A percentile compares a stretch with the other conserved stretches of the same genome.
phyloP scores from a whole-genome alignment of 2,113 vertebrate genomes.

The Neogobius melanostomus region DNA sequence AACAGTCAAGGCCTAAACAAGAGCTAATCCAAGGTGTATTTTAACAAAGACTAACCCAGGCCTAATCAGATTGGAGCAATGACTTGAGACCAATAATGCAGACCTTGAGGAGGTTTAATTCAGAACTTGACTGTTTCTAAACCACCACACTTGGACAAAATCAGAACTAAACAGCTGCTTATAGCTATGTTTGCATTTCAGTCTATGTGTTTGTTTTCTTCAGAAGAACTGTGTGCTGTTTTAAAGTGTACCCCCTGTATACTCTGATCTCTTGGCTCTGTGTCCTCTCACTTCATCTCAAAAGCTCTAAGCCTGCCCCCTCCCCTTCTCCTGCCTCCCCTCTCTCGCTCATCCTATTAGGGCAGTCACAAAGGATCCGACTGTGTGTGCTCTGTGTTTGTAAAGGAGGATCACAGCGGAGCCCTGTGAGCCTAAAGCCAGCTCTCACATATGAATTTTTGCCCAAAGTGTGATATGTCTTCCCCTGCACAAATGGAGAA shows the following conservation, averaged over 20 bases:
- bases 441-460: constrained; percentile 23
- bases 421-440: constrained; percentile 17
- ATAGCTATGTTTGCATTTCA: background rate
- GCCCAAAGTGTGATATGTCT: constrained; percentile 23
- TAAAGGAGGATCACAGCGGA: constrained; percentile 18
- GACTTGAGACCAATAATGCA: background rate
- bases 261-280: constrained; percentile 6
- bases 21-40: background rate
- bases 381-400: constrained; percentile 7
- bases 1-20: background rate
- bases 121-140: background rate
- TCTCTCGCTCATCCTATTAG: constrained; percentile 37
- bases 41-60: background rate
- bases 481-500: constrained; percentile 11
- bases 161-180: background rate
- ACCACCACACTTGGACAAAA: background rate
- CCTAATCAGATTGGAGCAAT: background rate
- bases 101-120: background rate
- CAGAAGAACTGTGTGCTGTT: background rate
- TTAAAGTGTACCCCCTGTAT: constrained; percentile 8
- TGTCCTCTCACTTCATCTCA: constrained; percentile 22
- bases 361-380: constrained; percentile 18
- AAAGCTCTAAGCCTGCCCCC: constrained; percentile 34
- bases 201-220: constrained; percentile 27
- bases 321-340: background rate